Base-by-base conservation (phyloP, 2,888 invertebrate species). In the Maniola hyperantus region DNA sequence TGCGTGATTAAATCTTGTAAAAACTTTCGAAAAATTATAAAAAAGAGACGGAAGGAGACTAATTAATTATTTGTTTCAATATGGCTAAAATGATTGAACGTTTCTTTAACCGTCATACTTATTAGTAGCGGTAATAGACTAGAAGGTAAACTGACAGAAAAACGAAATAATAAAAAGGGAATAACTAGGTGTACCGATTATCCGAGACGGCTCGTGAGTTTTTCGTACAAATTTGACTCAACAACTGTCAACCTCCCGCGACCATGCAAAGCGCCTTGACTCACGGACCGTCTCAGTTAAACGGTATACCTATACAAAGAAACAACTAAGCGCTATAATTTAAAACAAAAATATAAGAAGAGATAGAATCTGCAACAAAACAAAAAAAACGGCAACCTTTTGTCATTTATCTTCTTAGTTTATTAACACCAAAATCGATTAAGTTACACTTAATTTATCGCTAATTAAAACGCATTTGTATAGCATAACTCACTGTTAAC, bases 401-500 rank as follows among this genome's bases (percentile, higher is more conserved):
- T 13, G 42, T 33, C 42, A 58, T n/a, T 58, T 58, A 44, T 26
- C 58, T 20, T 26, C 42, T 6, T 44, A 58, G 57, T 42, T 44
- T 44, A 58, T 26, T 26, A 44, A 33, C 42, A 58, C 39, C n/a
- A 44, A 58, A 46, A 44, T 55, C 8, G 18, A 18, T 11, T 8
- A 15, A 18, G 8, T 15, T 48, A 10, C 8, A 26, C 48, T 59
- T 34, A 33, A 2, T 59, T 46, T 48, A 46, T 2, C n/a, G 15
- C 34, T 34, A 59, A 48, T 34, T 48, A 48, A 33, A 58, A 59
- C 33, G 59, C 50, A 50, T 50, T 36, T 61, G 34, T 50, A 18
- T 50, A 50, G 36, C 48, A 61, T 36, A 20, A 50, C 18, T 50
- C 48, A 60, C 15, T 61, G 50, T 50, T 50, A 61, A 61, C 50